Conservation (phyloP, 2,113 vertebrate genomes). For the Oncorhynchus clarkii region DNA sequence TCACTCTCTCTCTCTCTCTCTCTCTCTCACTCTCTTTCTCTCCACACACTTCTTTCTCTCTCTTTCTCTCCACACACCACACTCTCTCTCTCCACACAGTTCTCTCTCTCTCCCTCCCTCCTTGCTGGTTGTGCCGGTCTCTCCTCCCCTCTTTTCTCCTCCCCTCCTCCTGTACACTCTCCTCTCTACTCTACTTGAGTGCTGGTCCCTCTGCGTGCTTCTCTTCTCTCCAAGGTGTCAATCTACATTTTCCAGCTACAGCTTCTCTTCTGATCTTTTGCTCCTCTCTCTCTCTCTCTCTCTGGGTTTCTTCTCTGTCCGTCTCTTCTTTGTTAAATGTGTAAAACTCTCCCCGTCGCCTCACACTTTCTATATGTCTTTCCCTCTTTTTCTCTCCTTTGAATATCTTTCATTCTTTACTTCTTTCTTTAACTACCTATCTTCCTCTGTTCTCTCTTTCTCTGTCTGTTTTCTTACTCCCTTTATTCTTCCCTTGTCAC, state of each 20-base stretch:
- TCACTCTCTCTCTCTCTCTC: constrained; percentile 32
- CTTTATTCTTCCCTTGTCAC: constrained; percentile 2
- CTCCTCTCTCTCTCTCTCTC: constrained; percentile 14
- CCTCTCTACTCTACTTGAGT: constrained; percentile 11
- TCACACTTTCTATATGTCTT: constrained; percentile 18
- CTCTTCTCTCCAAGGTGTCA: constrained; percentile 51
- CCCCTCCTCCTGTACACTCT: constrained; percentile 24
- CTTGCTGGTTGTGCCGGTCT: constrained; percentile 15
- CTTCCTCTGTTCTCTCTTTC: constrained; percentile 11
- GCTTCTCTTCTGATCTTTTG: constrained; percentile 23
- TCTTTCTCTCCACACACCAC: constrained; percentile 5
- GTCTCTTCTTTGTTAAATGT: constrained; percentile 31
- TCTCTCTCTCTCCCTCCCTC: constrained; percentile 25
- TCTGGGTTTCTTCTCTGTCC: constrained; percentile 20
- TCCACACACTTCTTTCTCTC: not conserved
- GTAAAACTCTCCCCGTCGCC: not conserved
- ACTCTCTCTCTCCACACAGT: constrained; percentile 37
- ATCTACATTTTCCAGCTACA: constrained; percentile 59
- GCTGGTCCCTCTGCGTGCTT: constrained; percentile 40
- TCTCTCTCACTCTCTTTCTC: constrained; percentile 29
- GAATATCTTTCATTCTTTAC: constrained; percentile 39
- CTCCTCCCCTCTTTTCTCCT: not conserved
- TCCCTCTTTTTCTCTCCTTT: constrained; percentile 24
- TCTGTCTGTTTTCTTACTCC: constrained; percentile 2
- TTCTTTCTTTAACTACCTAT: not conserved